Evolutionary conservation across 2,888 invertebrate species (phyloP), one percentile per base, ranked within the genome.

Genomic region (Yponomeuta evonymella): DNA sequence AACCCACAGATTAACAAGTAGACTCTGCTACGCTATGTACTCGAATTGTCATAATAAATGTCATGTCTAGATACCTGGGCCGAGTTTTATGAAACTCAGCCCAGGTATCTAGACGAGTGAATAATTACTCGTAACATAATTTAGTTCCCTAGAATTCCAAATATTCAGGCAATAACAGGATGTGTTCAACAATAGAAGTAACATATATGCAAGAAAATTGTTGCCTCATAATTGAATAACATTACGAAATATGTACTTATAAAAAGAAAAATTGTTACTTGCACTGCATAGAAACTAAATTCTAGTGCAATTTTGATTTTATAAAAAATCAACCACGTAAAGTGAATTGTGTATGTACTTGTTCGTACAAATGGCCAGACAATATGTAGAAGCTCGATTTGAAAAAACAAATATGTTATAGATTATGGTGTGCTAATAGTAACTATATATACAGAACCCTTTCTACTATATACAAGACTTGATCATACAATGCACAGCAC

Each of bases 401-500:
- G 65, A 33, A 29, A 65, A 30, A 65, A 29, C 9, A 12, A 65
- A 33, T 65, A 65, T 65, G 12, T 12, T 30, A 33, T 30, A 11
- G 67, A 73, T 72, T 72, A 74, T 70, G 70, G 72, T 74, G 73
- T 51, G 70, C 73, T 69, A 72, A 71, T 73, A 65, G 58, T 73
- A 67, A 74, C 72, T 77, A 77, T 79, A 73, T 79, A 73, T 79
- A 77, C 76, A 79, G 69, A 72, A 72, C 74, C 71, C 75, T 74
- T 73, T 75, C 73, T 75, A 76, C 73, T 77, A 79, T 79, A 72
- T 77, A 79, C 78, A 79, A 73, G 72, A 73, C 71, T 77, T 76
- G 75, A 78, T 78, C 77, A 78, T 76, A 73, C 73, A 75, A 75
- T 74, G 75, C 77, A 79, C 77, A 78, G 76, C 76, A 78, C 76